A percentile compares a stretch with the other conserved stretches of the same genome.
Conservation (phyloP, 1,140 invertebrate species). For the Pseudachorutes palmiensis region DNA sequence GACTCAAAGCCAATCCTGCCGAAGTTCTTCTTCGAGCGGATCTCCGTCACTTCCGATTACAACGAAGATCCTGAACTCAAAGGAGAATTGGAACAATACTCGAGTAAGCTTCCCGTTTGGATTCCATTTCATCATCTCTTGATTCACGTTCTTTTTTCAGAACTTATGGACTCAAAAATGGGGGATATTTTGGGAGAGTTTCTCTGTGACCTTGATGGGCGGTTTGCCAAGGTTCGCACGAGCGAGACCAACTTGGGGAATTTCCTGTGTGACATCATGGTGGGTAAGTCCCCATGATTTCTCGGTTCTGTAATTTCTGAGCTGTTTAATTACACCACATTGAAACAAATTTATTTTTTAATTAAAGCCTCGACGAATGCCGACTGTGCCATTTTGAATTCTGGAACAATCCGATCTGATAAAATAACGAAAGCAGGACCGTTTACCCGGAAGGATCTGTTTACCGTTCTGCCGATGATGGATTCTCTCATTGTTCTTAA, state of each 20-base stretch:
- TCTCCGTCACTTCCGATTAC: slow-evolving; percentile 62
- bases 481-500: slow-evolving; percentile 69
- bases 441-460: slow-evolving; percentile 73
- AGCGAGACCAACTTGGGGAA: slow-evolving; percentile 82
- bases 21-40: slow-evolving; percentile 58
- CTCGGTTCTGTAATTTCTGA: slow-evolving; percentile 1
- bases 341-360: too few relatives aligned
- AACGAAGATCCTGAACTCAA: slow-evolving; percentile 65
- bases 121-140: background rate
- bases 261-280: slow-evolving; percentile 78
- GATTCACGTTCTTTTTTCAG: slow-evolving; percentile 45
- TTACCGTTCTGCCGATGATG: slow-evolving; percentile 71
- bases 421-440: slow-evolving; percentile 59
- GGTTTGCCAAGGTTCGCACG: slow-evolving; percentile 68
- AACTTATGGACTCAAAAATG: slow-evolving; percentile 69
- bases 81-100: slow-evolving; percentile 60
- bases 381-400: slow-evolving; percentile 76
- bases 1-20: too few relatives aligned
- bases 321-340: background rate
- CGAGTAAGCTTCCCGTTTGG: slow-evolving; percentile 34
- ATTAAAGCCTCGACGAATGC: slow-evolving; percentile 72
- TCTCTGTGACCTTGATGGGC: slow-evolving; percentile 70
- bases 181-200: slow-evolving; percentile 72
- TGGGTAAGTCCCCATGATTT: too few relatives aligned
- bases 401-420: slow-evolving; percentile 75